Percentiles rank a stretch among this genome's conserved stretches.
These are phyloP conservation scores for Acanthisitta chloris DNA, from an alignment of 2,113 vertebrate species.

Conservation along the genomic window DNA sequence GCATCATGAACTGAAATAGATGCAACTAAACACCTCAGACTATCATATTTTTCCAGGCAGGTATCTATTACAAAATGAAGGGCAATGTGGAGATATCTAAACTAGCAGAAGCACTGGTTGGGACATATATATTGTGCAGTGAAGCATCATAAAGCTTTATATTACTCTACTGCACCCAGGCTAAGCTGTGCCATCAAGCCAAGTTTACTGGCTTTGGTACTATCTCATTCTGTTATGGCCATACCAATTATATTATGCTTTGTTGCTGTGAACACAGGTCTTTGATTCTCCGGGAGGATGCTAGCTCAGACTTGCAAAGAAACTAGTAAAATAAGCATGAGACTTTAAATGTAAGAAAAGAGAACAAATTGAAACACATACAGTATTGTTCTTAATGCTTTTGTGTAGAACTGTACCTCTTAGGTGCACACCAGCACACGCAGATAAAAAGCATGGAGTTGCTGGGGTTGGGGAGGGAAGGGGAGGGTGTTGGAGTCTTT, in stretches of 20 bases:
- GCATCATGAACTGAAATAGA: neutral
- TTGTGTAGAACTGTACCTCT: neutral
- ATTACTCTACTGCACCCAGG: neutral
- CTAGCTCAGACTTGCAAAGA: neutral
- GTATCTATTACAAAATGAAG: neutral
- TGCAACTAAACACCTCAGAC: neutral
- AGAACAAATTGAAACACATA: neutral
- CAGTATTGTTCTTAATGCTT: neutral
- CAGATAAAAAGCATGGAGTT: accelerated
- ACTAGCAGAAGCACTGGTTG: neutral
- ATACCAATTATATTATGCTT: neutral
- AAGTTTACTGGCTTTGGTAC: neutral
- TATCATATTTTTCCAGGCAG: neutral
- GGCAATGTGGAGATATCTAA: neutral
- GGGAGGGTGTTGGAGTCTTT: accelerated
- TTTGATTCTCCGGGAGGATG: neutral
- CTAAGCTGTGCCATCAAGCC: neutral
- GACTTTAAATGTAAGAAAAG: neutral
- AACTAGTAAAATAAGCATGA: neutral
- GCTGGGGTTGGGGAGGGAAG: neutral
- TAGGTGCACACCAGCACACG: neutral
- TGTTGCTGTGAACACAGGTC: neutral
- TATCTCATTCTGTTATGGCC: neutral
- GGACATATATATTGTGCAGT: neutral
- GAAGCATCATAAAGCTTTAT: neutral